Conservation (phyloP, 2,113 vertebrate genomes). For the Astur gentilis region DNA sequence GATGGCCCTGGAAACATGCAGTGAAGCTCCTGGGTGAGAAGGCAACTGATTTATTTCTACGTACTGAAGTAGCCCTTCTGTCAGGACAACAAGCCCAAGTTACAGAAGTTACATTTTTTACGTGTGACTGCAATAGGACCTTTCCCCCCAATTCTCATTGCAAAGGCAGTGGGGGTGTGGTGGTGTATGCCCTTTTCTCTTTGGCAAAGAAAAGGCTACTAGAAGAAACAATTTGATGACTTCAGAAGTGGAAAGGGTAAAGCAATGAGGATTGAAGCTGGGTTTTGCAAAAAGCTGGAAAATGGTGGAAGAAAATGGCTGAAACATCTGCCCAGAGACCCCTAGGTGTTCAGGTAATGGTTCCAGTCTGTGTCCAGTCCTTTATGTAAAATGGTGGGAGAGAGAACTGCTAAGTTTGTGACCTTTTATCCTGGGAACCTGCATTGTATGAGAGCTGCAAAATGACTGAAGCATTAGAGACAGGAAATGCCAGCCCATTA, state of each 20-base stretch:
- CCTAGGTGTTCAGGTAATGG: background rate
- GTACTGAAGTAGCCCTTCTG: background rate
- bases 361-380: background rate
- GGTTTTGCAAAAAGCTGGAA: background rate
- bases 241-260: background rate
- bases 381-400: background rate
- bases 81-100: background rate
- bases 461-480: background rate
- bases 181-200: background rate
- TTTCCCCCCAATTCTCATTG: background rate
- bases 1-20: accelerated
- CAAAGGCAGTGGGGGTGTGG: background rate
- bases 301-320: background rate
- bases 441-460: background rate
- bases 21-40: background rate
- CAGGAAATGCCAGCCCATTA: background rate
- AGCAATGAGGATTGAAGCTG: background rate
- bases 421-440: background rate
- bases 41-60: background rate
- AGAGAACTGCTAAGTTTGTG: background rate
- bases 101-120: background rate
- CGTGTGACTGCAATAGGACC: background rate
- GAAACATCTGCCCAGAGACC: background rate
- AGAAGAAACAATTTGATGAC: background rate
- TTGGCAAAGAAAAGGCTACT: background rate